Conservation (phyloP, 2,888 invertebrate species). For the Hybos culiciformis region DNA sequence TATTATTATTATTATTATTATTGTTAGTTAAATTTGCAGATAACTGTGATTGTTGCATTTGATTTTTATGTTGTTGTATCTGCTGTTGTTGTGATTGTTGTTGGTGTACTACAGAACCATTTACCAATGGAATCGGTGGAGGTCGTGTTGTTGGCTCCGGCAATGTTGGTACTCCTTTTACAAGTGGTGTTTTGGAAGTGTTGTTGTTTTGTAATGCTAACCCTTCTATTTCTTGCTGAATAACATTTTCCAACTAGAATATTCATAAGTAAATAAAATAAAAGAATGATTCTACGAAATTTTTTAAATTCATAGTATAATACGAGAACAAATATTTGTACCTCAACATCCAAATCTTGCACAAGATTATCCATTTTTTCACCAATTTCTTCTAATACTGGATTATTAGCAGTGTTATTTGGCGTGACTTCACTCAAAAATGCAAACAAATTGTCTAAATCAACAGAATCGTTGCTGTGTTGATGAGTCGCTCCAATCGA, state of each 20-base stretch:
- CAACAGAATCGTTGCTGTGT: conserved; percentile 55
- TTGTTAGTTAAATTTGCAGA: neutral
- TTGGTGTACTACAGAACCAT: conserved; percentile 20
- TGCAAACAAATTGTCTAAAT: conserved; percentile 79
- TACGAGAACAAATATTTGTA: no score
- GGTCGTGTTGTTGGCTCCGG: conserved; percentile 68
- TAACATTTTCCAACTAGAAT: conserved; percentile 43
- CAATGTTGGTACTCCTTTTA: conserved; percentile 42
- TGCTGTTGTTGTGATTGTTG: no score
- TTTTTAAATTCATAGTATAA: neutral
- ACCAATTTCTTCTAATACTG: conserved; percentile 67
- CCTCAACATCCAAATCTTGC: conserved; percentile 69
- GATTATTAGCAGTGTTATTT: conserved; percentile 45
- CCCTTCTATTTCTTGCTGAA: conserved; percentile 47
- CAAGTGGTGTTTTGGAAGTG: conserved; percentile 16
- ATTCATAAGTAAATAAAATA: conserved; percentile 13
- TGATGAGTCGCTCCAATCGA: conserved; percentile 21
- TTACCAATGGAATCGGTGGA: conserved; percentile 44
- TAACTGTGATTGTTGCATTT: neutral
- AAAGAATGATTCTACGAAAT: neutral
- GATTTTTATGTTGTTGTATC: neutral
- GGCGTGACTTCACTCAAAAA: conserved; percentile 69
- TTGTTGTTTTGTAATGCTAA: conserved; percentile 37
- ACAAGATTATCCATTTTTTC: conserved; percentile 73
- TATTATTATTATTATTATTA: neutral